phyloP scores from a whole-genome alignment of 2,797 vertebrate species.

The Lates japonicus region DNA sequence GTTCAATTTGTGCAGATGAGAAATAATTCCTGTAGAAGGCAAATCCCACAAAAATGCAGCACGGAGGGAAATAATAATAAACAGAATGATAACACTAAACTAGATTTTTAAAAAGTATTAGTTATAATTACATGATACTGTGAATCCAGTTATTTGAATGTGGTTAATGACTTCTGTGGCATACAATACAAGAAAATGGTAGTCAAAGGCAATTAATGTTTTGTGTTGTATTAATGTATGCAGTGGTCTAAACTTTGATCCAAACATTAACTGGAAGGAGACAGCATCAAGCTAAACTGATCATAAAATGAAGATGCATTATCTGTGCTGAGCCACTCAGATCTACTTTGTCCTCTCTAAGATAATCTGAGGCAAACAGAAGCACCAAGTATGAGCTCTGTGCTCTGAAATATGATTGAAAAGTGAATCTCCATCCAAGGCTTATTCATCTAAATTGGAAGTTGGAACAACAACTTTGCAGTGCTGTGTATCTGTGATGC shows the following conservation, averaged over 20 bases:
- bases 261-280: not conserved
- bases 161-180: not conserved
- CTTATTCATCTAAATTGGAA: conserved; percentile 34
- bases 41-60: not conserved
- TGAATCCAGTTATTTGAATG: not conserved
- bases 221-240: conserved; percentile 19
- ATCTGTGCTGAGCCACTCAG: not conserved
- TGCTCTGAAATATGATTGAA: conserved; percentile 1
- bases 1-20: conserved; percentile 25
- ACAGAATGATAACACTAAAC: not conserved
- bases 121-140: not conserved
- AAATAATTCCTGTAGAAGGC: not conserved
- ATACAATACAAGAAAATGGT: not conserved
- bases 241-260: conserved; percentile 8
- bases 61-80: not conserved
- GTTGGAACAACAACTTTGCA: not conserved
- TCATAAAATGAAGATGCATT: not conserved
- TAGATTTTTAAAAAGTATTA: not conserved
- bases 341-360: conserved; percentile 12
- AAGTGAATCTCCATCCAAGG: not conserved
- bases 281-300: conserved; percentile 19
- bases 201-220: conserved; percentile 3
- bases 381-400: not conserved
- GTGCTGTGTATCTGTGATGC: conserved; percentile 20
- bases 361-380: conserved; percentile 17